Conservation (phyloP, 2,797 vertebrate species). For the Hemitrygon akajei region DNA sequence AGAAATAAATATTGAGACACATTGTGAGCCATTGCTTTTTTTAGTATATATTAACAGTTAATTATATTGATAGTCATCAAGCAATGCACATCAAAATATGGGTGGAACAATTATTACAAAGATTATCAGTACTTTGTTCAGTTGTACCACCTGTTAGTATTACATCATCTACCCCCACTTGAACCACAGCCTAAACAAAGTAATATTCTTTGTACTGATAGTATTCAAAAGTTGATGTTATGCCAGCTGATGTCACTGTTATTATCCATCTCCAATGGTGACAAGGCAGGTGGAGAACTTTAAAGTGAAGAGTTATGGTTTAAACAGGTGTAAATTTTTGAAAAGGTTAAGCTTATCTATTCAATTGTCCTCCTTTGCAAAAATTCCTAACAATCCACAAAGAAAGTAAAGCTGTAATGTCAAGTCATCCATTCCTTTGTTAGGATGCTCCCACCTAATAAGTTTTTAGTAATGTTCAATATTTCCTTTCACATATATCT, state of each 20-base stretch:
- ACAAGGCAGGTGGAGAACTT: constrained; percentile 70
- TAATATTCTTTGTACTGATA: constrained; percentile 72
- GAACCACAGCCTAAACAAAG: constrained; percentile 49
- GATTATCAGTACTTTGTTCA: not conserved
- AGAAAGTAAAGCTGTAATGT: not conserved
- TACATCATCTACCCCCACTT: constrained; percentile 27
- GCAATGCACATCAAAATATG: not conserved
- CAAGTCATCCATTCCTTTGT: not conserved
- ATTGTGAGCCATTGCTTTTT: not conserved
- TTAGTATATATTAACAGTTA: not conserved
- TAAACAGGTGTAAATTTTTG: constrained; percentile 49
- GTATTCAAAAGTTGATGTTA: constrained; percentile 68
- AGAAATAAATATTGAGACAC: not conserved
- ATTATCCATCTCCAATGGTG: constrained; percentile 58
- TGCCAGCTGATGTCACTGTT: constrained; percentile 73
- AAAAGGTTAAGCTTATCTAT: constrained; percentile 1
- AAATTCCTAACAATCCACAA: constrained; percentile 8
- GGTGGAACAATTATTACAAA: not conserved
- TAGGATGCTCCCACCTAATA: not conserved
- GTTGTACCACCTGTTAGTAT: constrained; percentile 30
- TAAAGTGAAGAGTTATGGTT: constrained; percentile 54
- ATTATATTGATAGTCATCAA: not conserved
- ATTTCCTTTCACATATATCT: not conserved
- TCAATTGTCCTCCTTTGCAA: not conserved
- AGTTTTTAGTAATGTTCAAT: not conserved